Evolutionary conservation across 2,113 vertebrate species (phyloP).

Genomic region (Heterochromis multidens): DNA sequence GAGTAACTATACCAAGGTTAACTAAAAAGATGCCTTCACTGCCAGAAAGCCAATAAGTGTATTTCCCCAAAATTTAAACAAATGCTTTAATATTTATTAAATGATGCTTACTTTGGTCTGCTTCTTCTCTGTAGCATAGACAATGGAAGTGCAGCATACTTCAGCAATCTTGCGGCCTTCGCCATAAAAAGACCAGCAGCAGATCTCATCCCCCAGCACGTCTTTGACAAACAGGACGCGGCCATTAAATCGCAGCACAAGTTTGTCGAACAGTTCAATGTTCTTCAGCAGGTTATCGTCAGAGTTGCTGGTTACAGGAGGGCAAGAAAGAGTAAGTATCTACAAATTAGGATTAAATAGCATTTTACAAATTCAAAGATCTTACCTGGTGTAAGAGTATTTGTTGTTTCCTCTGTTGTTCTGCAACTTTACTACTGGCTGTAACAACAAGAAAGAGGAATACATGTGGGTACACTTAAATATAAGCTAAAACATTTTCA

Average conservation of each 20-base stretch:
- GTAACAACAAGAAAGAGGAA: constrained; percentile 26
- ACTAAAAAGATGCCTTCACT: not conserved
- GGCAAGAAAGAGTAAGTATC: not conserved
- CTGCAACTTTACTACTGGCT: constrained; percentile 95
- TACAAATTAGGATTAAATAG: not conserved
- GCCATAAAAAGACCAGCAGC: constrained; percentile 99
- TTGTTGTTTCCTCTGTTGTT: constrained; percentile 99
- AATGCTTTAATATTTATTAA: not conserved
- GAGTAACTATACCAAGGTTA: not conserved
- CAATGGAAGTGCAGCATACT: constrained; percentile 98
- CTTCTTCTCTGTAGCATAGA: constrained; percentile 97
- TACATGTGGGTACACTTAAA: not conserved
- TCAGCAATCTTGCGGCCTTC: constrained; percentile 96
- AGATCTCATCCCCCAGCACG: constrained; percentile 96
- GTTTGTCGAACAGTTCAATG: constrained; percentile 97
- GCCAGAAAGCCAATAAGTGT: not conserved
- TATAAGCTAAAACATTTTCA: not conserved
- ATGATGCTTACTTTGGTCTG: constrained; percentile 88
- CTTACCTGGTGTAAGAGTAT: constrained; percentile 97
- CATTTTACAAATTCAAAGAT: not conserved
- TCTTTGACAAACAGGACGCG: constrained; percentile 96
- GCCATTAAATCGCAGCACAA: constrained; percentile 93
- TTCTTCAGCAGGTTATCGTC: constrained; percentile 99
- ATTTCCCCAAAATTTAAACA: not conserved
- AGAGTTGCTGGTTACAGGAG: constrained; percentile 81